These are phyloP conservation scores for Busseola fusca DNA, from an alignment of 2,888 invertebrate genomes.

Conservation along the genomic window DNA sequence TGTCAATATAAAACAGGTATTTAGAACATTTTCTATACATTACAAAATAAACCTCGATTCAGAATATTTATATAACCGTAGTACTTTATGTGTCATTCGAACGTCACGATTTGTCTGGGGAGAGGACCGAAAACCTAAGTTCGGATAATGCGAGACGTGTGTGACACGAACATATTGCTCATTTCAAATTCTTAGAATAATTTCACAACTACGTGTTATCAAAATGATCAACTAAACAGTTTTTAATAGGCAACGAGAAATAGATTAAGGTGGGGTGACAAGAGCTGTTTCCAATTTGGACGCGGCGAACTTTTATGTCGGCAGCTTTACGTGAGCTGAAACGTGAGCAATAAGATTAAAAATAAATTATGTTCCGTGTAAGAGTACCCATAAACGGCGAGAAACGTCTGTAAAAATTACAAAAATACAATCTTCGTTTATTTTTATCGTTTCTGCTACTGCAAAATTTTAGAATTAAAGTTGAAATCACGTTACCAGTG, in stretches of 20 bases:
- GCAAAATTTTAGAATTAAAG: constrained; percentile 13
- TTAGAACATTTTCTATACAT: background rate
- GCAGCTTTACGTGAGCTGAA: constrained; percentile 86
- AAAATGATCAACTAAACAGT: constrained; percentile 51
- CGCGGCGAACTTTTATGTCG: constrained; percentile 86
- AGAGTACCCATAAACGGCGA: constrained; percentile 72
- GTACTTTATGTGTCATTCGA: constrained; percentile 33
- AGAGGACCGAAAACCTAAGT: constrained; percentile 25
- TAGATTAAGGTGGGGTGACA: constrained; percentile 72
- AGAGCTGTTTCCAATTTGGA: constrained; percentile 83
- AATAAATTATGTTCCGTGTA: constrained; percentile 83
- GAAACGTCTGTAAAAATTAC: constrained; percentile 33
- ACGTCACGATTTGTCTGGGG: constrained; percentile 41
- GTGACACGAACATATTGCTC: constrained; percentile 21
- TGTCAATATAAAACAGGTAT: constrained; percentile 9
- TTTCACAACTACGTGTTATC: constrained; percentile 33
- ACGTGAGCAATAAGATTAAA: constrained; percentile 86
- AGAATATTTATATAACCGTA: constrained; percentile 29
- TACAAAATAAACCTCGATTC: constrained; percentile 21
- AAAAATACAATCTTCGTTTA: constrained; percentile 19
- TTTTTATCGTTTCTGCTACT: constrained; percentile 5
- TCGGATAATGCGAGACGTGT: constrained; percentile 7
- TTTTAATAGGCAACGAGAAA: constrained; percentile 61
- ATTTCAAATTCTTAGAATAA: constrained; percentile 44
- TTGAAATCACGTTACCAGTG: constrained; percentile 28